These are phyloP conservation scores for Tylochromis polylepis DNA, from an alignment of 2,113 vertebrate genomes.

Conservation along the genomic window DNA sequence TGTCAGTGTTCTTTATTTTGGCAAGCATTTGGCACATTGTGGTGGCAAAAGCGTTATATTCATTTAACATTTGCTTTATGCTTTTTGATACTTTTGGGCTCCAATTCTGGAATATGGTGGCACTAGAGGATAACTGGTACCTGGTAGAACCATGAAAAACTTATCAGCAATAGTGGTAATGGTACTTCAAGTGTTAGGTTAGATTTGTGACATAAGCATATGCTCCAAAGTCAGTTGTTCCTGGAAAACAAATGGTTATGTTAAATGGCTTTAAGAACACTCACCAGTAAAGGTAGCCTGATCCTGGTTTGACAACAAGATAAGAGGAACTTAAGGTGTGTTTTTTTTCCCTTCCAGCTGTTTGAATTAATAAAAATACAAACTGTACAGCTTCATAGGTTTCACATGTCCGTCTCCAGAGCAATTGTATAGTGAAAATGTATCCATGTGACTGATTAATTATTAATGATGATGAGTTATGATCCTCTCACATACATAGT, in stretches of 20 bases:
- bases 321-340: not conserved
- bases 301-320: not conserved
- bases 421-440: too few species aligned
- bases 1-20: not conserved
- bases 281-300: not conserved
- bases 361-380: not conserved
- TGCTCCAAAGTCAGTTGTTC: not conserved
- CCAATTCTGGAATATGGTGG: not conserved
- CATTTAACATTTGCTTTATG: not conserved
- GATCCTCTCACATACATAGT: too few species aligned
- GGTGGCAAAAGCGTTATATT: not conserved
- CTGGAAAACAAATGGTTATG: not conserved
- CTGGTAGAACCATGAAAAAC: not conserved
- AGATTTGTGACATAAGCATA: not conserved
- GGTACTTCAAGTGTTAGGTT: not conserved
- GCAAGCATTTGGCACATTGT: not conserved
- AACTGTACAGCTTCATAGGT: not conserved
- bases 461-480: too few species aligned
- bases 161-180: not conserved
- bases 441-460: too few species aligned
- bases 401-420: not conserved
- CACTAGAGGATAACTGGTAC: not conserved
- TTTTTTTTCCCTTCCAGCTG: not conserved
- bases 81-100: not conserved
- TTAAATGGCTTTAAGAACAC: not conserved